Evolutionary conservation across 2,888 invertebrate species (phyloP).

Genomic region (Caenorhabditis wallacei): DNA sequence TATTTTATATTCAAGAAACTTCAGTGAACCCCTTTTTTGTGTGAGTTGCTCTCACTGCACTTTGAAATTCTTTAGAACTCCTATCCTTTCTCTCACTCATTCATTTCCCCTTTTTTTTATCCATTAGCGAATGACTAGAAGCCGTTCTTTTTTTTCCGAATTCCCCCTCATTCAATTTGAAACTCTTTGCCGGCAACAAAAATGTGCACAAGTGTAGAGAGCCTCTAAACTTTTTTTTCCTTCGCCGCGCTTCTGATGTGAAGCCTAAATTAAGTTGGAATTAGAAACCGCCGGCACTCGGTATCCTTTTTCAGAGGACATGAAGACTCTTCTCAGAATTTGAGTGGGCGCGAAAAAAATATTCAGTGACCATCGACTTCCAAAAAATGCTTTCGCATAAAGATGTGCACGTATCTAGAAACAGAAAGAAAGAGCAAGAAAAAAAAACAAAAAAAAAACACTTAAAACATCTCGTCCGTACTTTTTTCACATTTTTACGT

Average conservation of each 20-base stretch:
- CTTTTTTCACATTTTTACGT: neutral
- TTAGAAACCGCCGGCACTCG: conserved; percentile 45
- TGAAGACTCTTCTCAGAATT: conserved; percentile 11
- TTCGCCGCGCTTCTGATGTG: conserved; percentile 38
- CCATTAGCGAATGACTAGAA: conserved; percentile 35
- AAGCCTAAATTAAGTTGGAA: conserved; percentile 54
- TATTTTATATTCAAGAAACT: neutral
- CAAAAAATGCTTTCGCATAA: neutral
- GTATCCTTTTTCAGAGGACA: conserved; percentile 33
- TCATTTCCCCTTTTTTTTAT: conserved; percentile 25
- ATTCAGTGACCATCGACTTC: neutral
- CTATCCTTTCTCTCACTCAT: conserved; percentile 16
- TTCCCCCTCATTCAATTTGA: conserved; percentile 43
- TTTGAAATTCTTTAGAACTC: conserved; percentile 25
- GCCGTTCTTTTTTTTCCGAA: conserved; percentile 36
- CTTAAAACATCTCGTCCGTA: conserved; percentile 31
- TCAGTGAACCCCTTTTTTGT: neutral
- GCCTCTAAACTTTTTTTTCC: conserved; percentile 23
- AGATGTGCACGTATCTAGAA: neutral
- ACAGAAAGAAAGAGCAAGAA: no score
- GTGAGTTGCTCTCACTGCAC: neutral
- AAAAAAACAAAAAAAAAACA: conserved; percentile 11
- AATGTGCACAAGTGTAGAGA: conserved; percentile 13
- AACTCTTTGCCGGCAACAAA: conserved; percentile 40
- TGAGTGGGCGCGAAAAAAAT: neutral